A percentile compares a stretch with the other conserved stretches of the same genome.
phyloP scores from a whole-genome alignment of 2,888 invertebrate species.

The Branchellion lobata region DNA sequence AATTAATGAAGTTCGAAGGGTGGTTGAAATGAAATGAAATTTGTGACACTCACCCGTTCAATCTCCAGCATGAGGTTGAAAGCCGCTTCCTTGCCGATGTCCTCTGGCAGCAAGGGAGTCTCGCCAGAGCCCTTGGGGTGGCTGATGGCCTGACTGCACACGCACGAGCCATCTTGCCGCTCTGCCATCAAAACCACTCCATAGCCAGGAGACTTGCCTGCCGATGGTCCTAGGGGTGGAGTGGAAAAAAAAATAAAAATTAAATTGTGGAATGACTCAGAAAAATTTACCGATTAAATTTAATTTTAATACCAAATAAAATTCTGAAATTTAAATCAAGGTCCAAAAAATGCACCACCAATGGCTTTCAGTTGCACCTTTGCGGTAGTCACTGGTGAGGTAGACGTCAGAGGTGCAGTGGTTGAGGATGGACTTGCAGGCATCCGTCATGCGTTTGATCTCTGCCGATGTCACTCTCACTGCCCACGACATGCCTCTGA shows the following conservation, averaged over 20 bases:
- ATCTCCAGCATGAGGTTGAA: constrained; percentile 83
- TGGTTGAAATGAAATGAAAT: background rate
- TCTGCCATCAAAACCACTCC: constrained; percentile 87
- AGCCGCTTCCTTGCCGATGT: constrained; percentile 81
- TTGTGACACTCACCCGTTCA: constrained; percentile 65
- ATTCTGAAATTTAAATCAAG: background rate
- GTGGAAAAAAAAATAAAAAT: background rate
- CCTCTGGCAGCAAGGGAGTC: constrained; percentile 79
- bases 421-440: constrained; percentile 84
- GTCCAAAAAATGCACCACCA: too few relatives aligned
- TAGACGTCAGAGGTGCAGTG: constrained; percentile 88
- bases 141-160: constrained; percentile 63
- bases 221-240: background rate
- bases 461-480: constrained; percentile 87
- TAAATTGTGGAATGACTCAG: background rate
- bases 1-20: constrained; percentile 1
- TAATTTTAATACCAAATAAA: background rate
- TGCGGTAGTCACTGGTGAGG: constrained; percentile 87
- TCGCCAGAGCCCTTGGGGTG: constrained; percentile 64
- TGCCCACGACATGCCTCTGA: constrained; percentile 65
- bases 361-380: constrained; percentile 79
- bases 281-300: background rate
- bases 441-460: constrained; percentile 86
- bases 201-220: constrained; percentile 69
- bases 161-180: constrained; percentile 74